These are phyloP conservation scores for Thamnophis elegans DNA, from an alignment of 2,797 vertebrate species.

Conservation along the genomic window DNA sequence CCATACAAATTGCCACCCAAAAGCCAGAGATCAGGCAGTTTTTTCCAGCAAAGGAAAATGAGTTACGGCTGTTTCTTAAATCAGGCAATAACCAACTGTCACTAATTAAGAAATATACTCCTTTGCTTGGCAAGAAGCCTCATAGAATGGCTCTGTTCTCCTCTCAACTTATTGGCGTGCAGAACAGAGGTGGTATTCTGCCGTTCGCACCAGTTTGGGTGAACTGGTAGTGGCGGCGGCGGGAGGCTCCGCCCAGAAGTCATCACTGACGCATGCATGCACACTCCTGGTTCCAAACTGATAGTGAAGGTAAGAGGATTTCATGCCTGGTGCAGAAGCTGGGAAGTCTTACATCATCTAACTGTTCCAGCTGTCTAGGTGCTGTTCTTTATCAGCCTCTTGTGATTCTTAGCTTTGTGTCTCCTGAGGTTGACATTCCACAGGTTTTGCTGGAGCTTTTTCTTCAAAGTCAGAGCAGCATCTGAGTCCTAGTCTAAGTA, in stretches of 20 bases:
- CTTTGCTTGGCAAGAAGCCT: background rate
- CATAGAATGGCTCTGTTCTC: background rate
- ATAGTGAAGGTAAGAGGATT: too few relatives aligned
- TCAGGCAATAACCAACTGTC: background rate
- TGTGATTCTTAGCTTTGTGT: background rate
- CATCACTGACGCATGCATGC: too few relatives aligned
- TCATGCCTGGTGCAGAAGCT: background rate
- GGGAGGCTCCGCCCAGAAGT: too few relatives aligned
- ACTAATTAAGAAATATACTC: background rate
- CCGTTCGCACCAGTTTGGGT: too few relatives aligned
- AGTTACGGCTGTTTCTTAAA: background rate
- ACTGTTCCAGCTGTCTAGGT: background rate
- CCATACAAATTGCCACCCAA: background rate
- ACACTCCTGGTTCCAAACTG: too few relatives aligned
- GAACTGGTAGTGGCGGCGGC: too few relatives aligned
- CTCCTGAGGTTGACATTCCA: background rate
- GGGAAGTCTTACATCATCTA: background rate
- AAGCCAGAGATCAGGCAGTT: background rate
- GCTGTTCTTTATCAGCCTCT: background rate
- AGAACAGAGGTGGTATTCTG: background rate
- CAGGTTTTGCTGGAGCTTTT: background rate
- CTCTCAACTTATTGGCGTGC: background rate
- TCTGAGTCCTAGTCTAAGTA: background rate
- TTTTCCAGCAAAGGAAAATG: background rate
- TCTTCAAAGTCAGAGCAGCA: background rate